These are phyloP conservation scores for Tenthredo distinguenda DNA, from an alignment of 2,888 invertebrate species.

Conservation along the genomic window DNA sequence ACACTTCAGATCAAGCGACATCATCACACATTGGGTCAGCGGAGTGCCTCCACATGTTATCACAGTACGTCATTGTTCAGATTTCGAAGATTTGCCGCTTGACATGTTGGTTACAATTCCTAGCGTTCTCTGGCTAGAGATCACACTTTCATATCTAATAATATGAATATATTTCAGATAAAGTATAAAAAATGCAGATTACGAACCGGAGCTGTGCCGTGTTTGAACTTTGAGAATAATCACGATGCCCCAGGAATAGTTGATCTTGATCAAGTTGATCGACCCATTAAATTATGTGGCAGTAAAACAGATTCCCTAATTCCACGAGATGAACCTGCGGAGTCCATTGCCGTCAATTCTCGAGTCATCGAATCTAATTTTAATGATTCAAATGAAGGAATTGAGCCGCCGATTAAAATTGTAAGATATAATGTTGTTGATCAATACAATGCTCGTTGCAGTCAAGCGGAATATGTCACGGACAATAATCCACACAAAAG, in stretches of 20 bases:
- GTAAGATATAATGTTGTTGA: neutral
- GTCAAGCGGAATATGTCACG: neutral
- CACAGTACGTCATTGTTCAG: constrained; percentile 65
- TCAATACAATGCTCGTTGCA: neutral
- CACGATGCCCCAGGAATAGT: constrained; percentile 55
- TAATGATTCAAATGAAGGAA: neutral
- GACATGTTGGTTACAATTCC: too few relatives aligned
- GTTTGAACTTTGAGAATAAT: constrained; percentile 54
- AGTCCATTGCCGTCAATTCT: neutral
- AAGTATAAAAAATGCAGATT: constrained; percentile 74
- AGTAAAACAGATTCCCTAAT: constrained; percentile 10
- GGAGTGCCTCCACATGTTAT: constrained; percentile 74
- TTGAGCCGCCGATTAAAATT: neutral
- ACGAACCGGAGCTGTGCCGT: constrained; percentile 70
- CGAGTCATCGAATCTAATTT: neutral
- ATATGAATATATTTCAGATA: constrained; percentile 61
- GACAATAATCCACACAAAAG: neutral
- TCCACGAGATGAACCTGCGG: neutral
- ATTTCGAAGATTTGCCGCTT: neutral
- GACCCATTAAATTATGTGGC: neutral
- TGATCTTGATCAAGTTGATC: constrained; percentile 58
- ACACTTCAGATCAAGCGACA: constrained; percentile 72
- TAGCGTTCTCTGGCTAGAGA: neutral
- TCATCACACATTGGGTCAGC: constrained; percentile 75
- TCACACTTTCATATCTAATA: constrained; percentile 14